Conservation (phyloP, 2,797 vertebrate species). For the Falco peregrinus region DNA sequence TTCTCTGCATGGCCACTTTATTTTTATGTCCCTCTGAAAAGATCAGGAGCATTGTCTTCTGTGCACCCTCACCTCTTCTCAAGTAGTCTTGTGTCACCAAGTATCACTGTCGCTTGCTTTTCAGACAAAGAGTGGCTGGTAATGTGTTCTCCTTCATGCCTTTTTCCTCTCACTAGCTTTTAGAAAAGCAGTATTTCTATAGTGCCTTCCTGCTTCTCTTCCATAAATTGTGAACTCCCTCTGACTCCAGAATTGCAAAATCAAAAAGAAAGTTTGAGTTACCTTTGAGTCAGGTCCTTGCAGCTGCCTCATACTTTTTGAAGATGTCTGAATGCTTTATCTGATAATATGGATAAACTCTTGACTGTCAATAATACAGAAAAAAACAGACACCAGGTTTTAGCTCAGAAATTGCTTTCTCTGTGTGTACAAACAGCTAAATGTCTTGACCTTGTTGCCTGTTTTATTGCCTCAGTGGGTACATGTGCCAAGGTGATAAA, state of each 20-base stretch:
- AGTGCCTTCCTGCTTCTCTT: background rate
- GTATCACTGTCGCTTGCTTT: background rate
- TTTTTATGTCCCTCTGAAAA: background rate
- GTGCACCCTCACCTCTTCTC: background rate
- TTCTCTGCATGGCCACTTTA: background rate
- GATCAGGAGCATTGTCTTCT: background rate
- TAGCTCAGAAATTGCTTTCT: slow-evolving; percentile 35
- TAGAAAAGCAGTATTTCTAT: background rate
- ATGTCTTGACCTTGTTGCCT: slow-evolving; percentile 40
- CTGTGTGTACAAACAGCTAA: background rate
- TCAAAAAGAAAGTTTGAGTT: background rate
- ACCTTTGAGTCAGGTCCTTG: background rate
- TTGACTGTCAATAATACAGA: background rate
- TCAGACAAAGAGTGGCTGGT: background rate
- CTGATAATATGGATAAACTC: background rate
- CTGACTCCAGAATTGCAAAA: background rate
- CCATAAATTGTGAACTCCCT: background rate
- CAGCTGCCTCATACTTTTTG: background rate
- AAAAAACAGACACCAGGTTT: background rate
- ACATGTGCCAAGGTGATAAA: slow-evolving; percentile 47
- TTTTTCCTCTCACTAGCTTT: background rate
- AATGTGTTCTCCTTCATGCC: background rate
- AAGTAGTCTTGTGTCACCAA: background rate
- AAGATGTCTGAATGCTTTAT: background rate
- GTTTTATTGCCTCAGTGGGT: slow-evolving; percentile 19